phyloP scores from a whole-genome alignment of 2,888 invertebrate genomes.

The Stenodera caucasica region DNA sequence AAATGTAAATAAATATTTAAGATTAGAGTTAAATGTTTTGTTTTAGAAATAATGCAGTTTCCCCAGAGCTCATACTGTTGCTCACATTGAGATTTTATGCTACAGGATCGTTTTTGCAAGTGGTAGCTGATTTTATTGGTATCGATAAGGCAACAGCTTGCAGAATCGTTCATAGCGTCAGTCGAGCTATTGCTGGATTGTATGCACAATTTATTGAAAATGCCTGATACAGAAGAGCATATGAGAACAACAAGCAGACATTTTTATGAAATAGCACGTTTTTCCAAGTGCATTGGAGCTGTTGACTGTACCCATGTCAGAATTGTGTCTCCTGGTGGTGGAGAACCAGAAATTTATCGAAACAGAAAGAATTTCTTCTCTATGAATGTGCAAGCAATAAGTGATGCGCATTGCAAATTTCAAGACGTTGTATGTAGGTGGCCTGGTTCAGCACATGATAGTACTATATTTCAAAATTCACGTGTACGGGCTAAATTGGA shows the following conservation, averaged over 20 bases:
- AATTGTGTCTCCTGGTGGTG: conserved; percentile 38
- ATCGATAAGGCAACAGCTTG: conserved; percentile 22
- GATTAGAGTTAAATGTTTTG: no score
- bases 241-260: conserved; percentile 12
- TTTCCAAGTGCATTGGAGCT: conserved; percentile 29
- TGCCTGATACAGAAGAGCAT: conserved; percentile 23
- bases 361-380: conserved; percentile 39
- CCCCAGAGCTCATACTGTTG: conserved; percentile 19
- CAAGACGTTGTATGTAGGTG: conserved; percentile 33
- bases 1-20: no score
- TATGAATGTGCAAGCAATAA: conserved; percentile 42
- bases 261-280: conserved; percentile 26
- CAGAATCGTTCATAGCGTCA: conserved; percentile 21
- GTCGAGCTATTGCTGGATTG: conserved; percentile 19
- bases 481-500: conserved; percentile 16
- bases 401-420: conserved; percentile 25
- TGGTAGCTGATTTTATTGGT: conserved; percentile 22
- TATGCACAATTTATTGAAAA: conserved; percentile 20
- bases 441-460: conserved; percentile 41
- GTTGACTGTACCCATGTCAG: conserved; percentile 40
- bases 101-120: conserved; percentile 19
- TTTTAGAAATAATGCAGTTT: conserved; percentile 20
- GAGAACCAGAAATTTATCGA: conserved; percentile 35
- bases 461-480: conserved; percentile 26
- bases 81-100: conserved; percentile 23